Base-by-base conservation (phyloP, 2,888 invertebrate species). In the Drosophila differens region DNA sequence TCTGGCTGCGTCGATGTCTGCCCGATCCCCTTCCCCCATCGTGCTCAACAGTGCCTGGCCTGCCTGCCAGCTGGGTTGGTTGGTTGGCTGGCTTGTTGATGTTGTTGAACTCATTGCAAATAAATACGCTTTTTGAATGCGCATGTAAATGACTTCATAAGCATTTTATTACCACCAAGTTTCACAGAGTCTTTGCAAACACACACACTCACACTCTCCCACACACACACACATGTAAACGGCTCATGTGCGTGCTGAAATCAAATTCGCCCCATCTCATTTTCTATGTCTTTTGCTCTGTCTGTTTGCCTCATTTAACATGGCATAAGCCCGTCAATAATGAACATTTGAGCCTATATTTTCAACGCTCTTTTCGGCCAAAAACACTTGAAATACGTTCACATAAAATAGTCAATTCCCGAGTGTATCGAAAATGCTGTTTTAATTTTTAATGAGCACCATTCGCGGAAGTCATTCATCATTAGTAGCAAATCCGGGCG, bases 81-180 rank as follows among this genome's bases (percentile, higher is more conserved):
- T 64, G 57, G 63, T 59, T 75, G 57, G 63, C 57, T 75, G 78
- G 71, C 76, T 77, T 88, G 87, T 77, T 83, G 81, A 89, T 89
- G 89, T 88, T 89, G 90, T 88, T 90, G 91, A 89, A 91, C 89
- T 90, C 91, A 84, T 88, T 91, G 89, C 91, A 85, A 91, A 90
- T 90, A 89, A 88, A 89, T 85, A 81, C 89, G 83, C 89, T 85
- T 81, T 85, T 81, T 84, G 84, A 90, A 90, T 86, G 90, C 86
- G 89, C 90, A 90, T 88, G 90, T 89, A 90, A 90, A 90, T 90
- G 91, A 91, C 86, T 88, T 90, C 89, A 90, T 91, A 89, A 90
- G 89, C 88, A 91, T 89, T 91, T 91, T 88, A 91, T 91, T 90
- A 90, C 88, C 71, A 79, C 86, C 81, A 76, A 89, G 74, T 71